Evolutionary conservation across 2,888 invertebrate genomes (phyloP), one percentile per base, ranked within the genome.

Genomic region (Lypha dubia): DNA sequence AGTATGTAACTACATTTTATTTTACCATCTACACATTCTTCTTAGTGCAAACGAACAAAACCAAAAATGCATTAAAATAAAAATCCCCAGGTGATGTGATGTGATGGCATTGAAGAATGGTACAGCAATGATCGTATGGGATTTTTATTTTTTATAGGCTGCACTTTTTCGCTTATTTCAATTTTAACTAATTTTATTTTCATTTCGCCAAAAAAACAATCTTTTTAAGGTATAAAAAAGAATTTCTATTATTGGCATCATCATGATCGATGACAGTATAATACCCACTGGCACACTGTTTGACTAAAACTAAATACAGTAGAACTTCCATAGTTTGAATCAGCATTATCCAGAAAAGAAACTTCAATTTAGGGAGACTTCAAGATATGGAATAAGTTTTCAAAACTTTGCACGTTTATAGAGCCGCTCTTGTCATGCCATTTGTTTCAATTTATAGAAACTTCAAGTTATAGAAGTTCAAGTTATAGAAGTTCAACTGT

Each of bases 231-330:
- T 4, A 75, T 22, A 68, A 60, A 28, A 28, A 28, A 28, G 11
- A 70, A 56, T 46, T n/a, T 17, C 15, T n/a, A 20, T 62, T 56
- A 60, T 58, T 77, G 49, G 17, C 41, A 24, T 62, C 53, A 41
- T 65, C 63, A 46, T 73, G 49, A 63, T 44, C 46, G 41, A 20
- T 58, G n/a, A n/a, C n/a, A n/a, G n/a, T n/a, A 41, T 65, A 17
- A 35, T 83, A 74, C 83, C 79, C 63, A 79, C 68, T 79, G 74
- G 74, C 83, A 83, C 70, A 83, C 70, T 83, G 74, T 70, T 79
- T 75, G 67, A 73, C 22, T 74, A 51, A 22, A 68, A 60, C 46
- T 9, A 56, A 24, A 3, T 17, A 17, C 11, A 49, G n/a, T n/a
- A n/a, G n/a, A n/a, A n/a, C n/a, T n/a, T n/a, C n/a, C n/a, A n/a